Percentiles rank a stretch among this genome's conserved stretches.
phyloP scores from a whole-genome alignment of 2,888 invertebrate genomes.

The Aleiodes alternator region DNA sequence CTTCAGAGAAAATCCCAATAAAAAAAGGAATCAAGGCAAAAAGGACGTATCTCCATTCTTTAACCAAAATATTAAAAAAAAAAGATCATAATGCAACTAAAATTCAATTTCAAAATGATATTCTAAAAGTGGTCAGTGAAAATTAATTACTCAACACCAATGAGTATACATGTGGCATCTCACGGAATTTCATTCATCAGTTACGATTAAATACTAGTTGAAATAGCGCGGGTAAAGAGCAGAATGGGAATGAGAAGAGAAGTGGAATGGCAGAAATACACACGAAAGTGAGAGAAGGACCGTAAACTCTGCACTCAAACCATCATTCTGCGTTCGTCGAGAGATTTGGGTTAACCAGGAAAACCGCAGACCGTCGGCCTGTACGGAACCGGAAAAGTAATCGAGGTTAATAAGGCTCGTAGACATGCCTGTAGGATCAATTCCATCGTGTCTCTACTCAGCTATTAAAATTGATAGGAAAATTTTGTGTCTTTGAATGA shows the following conservation, averaged over 20 bases:
- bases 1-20: too few species aligned
- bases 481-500: background rate
- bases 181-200: constrained; percentile 37
- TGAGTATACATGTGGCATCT: constrained; percentile 22
- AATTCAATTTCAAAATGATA: constrained; percentile 9
- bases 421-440: constrained; percentile 35
- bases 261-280: constrained; percentile 17
- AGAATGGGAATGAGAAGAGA: background rate
- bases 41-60: too few species aligned
- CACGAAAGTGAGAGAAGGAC: constrained; percentile 26
- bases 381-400: constrained; percentile 48
- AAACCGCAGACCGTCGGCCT: constrained; percentile 51
- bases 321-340: constrained; percentile 40
- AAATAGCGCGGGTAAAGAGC: constrained; percentile 22
- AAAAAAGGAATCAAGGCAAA: too few species aligned
- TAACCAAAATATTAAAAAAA: too few species aligned
- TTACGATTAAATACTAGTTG: constrained; percentile 39
- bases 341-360: constrained; percentile 48
- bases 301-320: constrained; percentile 34
- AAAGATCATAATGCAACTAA: background rate
- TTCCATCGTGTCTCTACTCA: constrained; percentile 30
- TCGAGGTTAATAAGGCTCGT: constrained; percentile 47
- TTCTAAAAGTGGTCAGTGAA: constrained; percentile 1
- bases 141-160: constrained; percentile 27
- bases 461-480: background rate